Base-by-base conservation (phyloP, 2,797 vertebrate species). In the Tokudaia tokunoshimensis region DNA sequence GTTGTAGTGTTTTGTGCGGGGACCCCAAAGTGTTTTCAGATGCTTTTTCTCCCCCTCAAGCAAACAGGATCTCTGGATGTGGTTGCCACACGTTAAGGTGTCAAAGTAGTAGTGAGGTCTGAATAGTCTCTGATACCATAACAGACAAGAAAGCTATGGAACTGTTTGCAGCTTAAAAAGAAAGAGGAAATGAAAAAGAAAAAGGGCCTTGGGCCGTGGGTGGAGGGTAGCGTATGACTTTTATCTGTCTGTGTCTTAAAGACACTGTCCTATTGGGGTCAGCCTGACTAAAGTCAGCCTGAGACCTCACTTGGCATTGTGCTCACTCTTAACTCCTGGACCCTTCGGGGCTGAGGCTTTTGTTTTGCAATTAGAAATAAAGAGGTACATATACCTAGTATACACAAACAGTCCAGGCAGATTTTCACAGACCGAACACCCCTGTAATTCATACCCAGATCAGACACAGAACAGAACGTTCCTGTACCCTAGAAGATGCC, bases 211-310 rank as follows among this genome's bases (percentile, higher is more conserved):
- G 34, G 81, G n/a, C 63, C 79, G 11, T 14, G 5, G 75, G 26
- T 14, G 26, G 6, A 3, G 67, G 87, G 94, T 63, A n/a, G 41
- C 37, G 34, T 22, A 52, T 19, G 50, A 19, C 17, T 79, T 92
- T 70, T 61, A 31, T 89, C 72, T 75, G 29, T 52, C 91, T 76
- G 14, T 44, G 24, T 83, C 92, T 81, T 80, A 65, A 91, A 94
- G 84, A 84, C 55, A 61, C 7, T n/a, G 22, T 72, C 61, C 2
- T 34, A 29, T 14, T 59, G 29, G n/a, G 37, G 3, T 89, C 41
- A 24, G 1, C 50, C 47, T 82, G n/a, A 84, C 15, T 78, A 14
- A 24, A 31, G 13, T 24, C 52, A 34, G 91, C 29, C 65, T 7
- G 10, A 67, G 22, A 19, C 24, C 52, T 24, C 59, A 15, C 67